Evolutionary conservation across 1,140 invertebrate species (phyloP), one percentile per base, ranked within the genome.

Genomic region (Scaptomyza pallida): DNA sequence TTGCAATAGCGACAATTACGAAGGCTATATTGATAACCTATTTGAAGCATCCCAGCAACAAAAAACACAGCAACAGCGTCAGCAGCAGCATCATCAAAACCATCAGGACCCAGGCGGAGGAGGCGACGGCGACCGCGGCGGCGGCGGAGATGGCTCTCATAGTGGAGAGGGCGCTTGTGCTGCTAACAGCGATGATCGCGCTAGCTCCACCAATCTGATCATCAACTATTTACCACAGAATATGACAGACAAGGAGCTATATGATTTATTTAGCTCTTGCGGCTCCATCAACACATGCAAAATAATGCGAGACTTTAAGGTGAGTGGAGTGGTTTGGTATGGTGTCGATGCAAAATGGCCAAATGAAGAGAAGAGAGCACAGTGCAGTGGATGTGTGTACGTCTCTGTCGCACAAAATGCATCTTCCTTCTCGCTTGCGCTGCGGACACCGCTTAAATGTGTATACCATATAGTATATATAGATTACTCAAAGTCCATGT

Each of bases 211-310:
- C 3, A 98, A 98, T 92, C 93, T 99, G 62, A 99, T 99, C 70
- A 95, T 99, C 78, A 99, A 99, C 92, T 99, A 99, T 92, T 93
- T 99, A 63, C 98, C 98, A 19, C 98, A 99, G 92, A 96, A 94
- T 67, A 95, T 98, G 93, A 96, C 96, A 1, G 97, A 98, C 91
- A 96, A 97, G 81, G 97, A 98, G 81, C 93, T 99, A 23, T 96
- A 95, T 86, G 95, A 94, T 63, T 94, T 99, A 92, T 99, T 99
- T 91, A 94, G 95, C 54, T 95, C 95, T 15, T 95, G 97, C 75
- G 97, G 97, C 51, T 94, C 95, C 6, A 94, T 99, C 30, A 97
- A 98, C 89, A 96, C 95, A 65, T 97, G 97, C 89, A 94, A 97
- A 77, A 96, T 99, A 77, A 97, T 99, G 95, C 95, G 97, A 90